Evolutionary conservation across 2,888 invertebrate genomes (phyloP).

Genomic region (Hedychridium roseum): DNA sequence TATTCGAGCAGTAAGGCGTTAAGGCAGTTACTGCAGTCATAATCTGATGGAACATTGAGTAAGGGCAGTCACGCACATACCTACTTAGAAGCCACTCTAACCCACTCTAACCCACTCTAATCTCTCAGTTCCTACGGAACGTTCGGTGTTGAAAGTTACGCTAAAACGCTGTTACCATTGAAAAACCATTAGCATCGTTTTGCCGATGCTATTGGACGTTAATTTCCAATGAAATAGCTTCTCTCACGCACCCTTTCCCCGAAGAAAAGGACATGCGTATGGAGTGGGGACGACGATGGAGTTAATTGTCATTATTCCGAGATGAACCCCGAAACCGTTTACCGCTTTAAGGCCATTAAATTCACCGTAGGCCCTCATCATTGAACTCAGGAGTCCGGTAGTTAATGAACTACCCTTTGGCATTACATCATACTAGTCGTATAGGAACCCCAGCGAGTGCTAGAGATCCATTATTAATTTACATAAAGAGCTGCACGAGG

Average conservation of each 20-base stretch:
- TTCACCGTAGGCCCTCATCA: conserved; percentile 33
- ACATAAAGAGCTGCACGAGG: conserved; percentile 34
- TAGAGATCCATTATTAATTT: conserved; percentile 40
- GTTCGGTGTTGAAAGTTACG: conserved; percentile 6
- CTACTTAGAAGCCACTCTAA: conserved; percentile 5
- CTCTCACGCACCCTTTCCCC: conserved; percentile 7
- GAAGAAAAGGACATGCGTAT: conserved; percentile 7
- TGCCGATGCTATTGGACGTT: conserved; percentile 6
- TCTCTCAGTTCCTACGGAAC: too few relatives aligned
- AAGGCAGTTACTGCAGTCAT: conserved; percentile 21
- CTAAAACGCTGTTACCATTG: conserved; percentile 4
- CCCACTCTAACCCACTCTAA: background rate
- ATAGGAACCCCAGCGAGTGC: conserved; percentile 32
- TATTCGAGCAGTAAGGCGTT: conserved; percentile 24
- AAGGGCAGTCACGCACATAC: conserved; percentile 15
- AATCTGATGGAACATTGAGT: conserved; percentile 15
- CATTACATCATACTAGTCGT: conserved; percentile 29
- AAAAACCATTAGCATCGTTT: conserved; percentile 11
- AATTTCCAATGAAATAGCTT: conserved; percentile 17
- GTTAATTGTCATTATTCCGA: conserved; percentile 47
- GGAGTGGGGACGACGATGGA: conserved; percentile 6
- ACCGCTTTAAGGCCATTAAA: conserved; percentile 45
- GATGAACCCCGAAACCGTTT: conserved; percentile 38
- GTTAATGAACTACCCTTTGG: conserved; percentile 50
- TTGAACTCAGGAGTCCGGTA: conserved; percentile 36